These are phyloP conservation scores for Coregonus ussuriensis DNA, from an alignment of 2,797 vertebrate species.

Conservation along the genomic window DNA sequence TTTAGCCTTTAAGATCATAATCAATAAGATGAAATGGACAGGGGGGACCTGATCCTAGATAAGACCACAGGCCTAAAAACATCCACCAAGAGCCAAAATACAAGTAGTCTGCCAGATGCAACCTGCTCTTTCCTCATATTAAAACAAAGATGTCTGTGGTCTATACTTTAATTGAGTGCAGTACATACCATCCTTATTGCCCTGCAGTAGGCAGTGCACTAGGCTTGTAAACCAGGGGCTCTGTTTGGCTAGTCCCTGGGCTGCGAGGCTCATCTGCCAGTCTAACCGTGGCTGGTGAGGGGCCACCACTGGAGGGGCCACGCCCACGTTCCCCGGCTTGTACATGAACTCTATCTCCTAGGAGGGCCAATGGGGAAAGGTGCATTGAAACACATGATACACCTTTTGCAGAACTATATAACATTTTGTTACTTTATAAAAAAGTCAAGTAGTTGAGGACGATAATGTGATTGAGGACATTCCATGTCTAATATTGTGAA, in stretches of 20 bases:
- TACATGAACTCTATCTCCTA: slow-evolving; percentile 86
- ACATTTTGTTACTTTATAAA: not conserved
- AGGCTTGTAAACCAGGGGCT: slow-evolving; percentile 83
- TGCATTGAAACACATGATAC: not conserved
- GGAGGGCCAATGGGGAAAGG: not conserved
- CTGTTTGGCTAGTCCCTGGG: slow-evolving; percentile 65
- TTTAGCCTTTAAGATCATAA: no score
- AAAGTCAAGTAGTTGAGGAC: not conserved
- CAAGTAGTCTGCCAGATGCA: no score
- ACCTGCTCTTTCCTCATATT: no score
- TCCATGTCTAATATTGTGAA: not conserved
- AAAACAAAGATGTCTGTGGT: no score
- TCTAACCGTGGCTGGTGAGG: slow-evolving; percentile 84
- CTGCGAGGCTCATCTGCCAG: slow-evolving; percentile 85
- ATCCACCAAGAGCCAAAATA: no score
- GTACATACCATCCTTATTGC: slow-evolving; percentile 75
- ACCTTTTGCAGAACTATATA: not conserved
- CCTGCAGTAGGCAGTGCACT: slow-evolving; percentile 80
- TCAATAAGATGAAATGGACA: no score
- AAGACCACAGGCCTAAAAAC: no score
- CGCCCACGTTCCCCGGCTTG: slow-evolving; percentile 77
- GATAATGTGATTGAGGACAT: not conserved
- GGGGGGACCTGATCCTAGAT: no score
- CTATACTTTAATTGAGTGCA: not conserved
- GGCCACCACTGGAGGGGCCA: slow-evolving; percentile 55